These are phyloP conservation scores for Sciurus niger DNA, from an alignment of 2,113 vertebrate genomes.

Conservation along the genomic window DNA sequence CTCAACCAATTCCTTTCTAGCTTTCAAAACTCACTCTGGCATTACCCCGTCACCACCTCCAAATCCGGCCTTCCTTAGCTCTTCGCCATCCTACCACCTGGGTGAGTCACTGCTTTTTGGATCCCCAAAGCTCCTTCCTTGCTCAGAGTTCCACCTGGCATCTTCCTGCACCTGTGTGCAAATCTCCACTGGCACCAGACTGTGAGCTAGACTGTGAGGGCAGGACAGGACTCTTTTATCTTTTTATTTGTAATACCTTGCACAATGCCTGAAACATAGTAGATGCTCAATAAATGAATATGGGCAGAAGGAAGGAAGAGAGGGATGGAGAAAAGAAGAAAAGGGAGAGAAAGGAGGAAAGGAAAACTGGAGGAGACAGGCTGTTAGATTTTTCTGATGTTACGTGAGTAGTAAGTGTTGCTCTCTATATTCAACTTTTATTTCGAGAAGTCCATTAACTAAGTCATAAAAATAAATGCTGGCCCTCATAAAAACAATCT, in stretches of 20 bases:
- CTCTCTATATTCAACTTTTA: constrained; percentile 43
- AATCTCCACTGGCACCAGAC: neutral
- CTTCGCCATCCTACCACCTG: neutral
- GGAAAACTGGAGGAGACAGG: neutral
- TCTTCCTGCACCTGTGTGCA: neutral
- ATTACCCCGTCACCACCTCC: neutral
- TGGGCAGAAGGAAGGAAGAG: neutral
- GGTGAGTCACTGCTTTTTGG: neutral
- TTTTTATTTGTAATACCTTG: neutral
- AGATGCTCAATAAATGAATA: neutral
- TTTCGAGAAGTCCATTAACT: constrained; percentile 66
- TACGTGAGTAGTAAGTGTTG: constrained; percentile 45
- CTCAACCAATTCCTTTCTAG: neutral
- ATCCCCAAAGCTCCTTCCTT: neutral
- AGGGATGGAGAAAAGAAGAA: too few species aligned
- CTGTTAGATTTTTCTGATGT: constrained; percentile 14
- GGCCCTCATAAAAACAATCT: constrained; percentile 32
- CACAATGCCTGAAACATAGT: neutral
- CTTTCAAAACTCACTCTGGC: neutral
- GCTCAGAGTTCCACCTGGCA: neutral
- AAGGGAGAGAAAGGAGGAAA: neutral
- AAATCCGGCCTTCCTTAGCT: neutral
- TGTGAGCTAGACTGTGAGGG: neutral
- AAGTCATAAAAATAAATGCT: constrained; percentile 65
- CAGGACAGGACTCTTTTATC: neutral